Evolutionary conservation across 2,113 vertebrate genomes (phyloP), one percentile per base, ranked within the genome.

Genomic region (Lophius piscatorius): DNA sequence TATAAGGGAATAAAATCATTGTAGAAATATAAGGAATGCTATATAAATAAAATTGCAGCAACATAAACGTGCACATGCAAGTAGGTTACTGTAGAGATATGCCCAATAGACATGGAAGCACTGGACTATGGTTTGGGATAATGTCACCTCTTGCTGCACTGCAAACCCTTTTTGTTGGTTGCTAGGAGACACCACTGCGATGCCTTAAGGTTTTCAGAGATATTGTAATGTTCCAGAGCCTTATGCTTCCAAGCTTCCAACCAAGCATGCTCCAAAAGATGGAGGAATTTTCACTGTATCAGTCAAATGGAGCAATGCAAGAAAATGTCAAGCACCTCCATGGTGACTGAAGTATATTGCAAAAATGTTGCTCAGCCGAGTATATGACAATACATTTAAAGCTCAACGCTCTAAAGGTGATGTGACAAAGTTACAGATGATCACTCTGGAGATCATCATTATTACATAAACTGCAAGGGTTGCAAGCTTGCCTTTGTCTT

Each of bases 141-240:
- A 76, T 71, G 73, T 84, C 79, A 78, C 70, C 75, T 80, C 73
- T 48, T 29, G 39, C 81, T 70, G 65, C 56, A 74, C 62, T 58
- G 61, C 70, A 67, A 83, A 49, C 76, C 79, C 79, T 80, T 74
- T 80, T 56, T 55, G 59, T 70, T 68, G 76, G 89, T 90, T 90
- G 89, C 89, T 90, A 90, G 87, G 89, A 87, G 78, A 90, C 86
- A 76, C 83, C 67, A 69, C 67, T 72, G 66, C 74, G 68, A 70
- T 62, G 85, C 80, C 84, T 80, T 78, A 86, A 88, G 84, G 87
- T 87, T 84, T 80, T 60, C 55, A 70, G 60, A 76, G 62, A 76
- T 40, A 52, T 63, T 62, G 65, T 76, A 80, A 75, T 74, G 65
- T 76, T 80, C 20, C 35, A 62, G 17, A 78, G 78, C 34, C 42